Base-by-base conservation (phyloP, 2,113 vertebrate species). In the Sclerurus mexicanus region DNA sequence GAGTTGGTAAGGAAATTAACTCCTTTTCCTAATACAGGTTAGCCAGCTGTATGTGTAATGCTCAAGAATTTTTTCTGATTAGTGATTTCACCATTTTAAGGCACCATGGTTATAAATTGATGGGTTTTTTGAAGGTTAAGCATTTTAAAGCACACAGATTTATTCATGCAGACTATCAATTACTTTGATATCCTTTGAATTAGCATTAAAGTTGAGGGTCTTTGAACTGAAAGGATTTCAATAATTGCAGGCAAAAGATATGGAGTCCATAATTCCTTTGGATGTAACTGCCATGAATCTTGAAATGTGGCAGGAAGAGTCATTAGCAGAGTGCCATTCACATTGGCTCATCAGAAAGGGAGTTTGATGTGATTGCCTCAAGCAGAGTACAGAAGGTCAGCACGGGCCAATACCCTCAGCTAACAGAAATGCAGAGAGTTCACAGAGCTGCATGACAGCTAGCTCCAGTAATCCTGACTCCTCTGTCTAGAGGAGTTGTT, bases 291-390 rank as follows among this genome's bases (percentile, higher is more conserved):
- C 95, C 93, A 95, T 50, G 72, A 90, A 93, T 96, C 85, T 93
- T 97, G 95, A 93, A 96, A 85, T 76, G 64, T 94, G 90, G 80
- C 91, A 93, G 87, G 89, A 93, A 88, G 85, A 87, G 84, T 97
- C 96, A 95, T 98, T 97, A 98, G 95, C 91, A 83, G 89, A 87
- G 75, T 94, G 95, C 90, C 88, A 67, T 69, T 66, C 37, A 92
- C 79, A 66, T 78, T 84, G 87, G 74, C 92, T 91, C 91, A 85
- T 90, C 47, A 95, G 77, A 90, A 93, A 80, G 92, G 93, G 66
- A 97, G 82, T 63, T 93, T 90, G 87, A 93, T 97, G 95, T 89
- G 92, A 93, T 96, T 97, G 97, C 96, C 95, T 97, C 79, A 37
- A 96, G 96, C 91, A 77, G 83, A 92, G 91, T 56, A 39, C 92